Conservation (phyloP, 2,113 vertebrate species). For the Phylloscopus trochiloides region DNA sequence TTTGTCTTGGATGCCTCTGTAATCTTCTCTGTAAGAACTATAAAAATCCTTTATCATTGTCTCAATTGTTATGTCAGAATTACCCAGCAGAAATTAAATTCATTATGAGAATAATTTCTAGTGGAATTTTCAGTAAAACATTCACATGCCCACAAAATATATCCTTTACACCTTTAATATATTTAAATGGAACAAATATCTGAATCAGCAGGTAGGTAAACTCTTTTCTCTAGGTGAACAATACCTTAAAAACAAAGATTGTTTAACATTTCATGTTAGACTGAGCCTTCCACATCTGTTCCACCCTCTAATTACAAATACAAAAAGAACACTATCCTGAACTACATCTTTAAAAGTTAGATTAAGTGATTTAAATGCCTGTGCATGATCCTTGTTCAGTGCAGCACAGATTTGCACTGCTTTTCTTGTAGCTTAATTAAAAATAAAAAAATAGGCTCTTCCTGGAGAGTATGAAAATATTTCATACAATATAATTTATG, state of each 20-base stretch:
- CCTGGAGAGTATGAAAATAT: background rate
- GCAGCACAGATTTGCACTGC: background rate
- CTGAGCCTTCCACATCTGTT: conserved; percentile 27
- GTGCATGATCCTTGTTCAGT: background rate
- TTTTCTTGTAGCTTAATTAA: background rate
- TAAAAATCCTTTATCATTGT: background rate
- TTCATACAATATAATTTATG: background rate
- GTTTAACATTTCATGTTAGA: background rate
- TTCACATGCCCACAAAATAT: background rate
- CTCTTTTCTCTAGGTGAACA: background rate
- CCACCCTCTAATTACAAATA: background rate
- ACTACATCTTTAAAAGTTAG: background rate
- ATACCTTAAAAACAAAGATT: conserved; percentile 17
- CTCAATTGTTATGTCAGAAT: background rate
- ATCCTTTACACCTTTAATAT: background rate
- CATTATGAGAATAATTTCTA: background rate
- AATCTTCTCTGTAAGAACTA: background rate
- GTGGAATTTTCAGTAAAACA: background rate
- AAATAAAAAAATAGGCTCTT: background rate
- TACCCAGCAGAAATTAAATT: background rate
- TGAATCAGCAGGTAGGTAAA: background rate
- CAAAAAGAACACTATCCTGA: conserved; percentile 11
- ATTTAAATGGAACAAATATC: background rate
- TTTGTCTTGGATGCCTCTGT: background rate
- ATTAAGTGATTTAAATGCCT: conserved; percentile 37